Evolutionary conservation across 2,888 invertebrate genomes (phyloP).

Genomic region (Desoria tigrina): DNA sequence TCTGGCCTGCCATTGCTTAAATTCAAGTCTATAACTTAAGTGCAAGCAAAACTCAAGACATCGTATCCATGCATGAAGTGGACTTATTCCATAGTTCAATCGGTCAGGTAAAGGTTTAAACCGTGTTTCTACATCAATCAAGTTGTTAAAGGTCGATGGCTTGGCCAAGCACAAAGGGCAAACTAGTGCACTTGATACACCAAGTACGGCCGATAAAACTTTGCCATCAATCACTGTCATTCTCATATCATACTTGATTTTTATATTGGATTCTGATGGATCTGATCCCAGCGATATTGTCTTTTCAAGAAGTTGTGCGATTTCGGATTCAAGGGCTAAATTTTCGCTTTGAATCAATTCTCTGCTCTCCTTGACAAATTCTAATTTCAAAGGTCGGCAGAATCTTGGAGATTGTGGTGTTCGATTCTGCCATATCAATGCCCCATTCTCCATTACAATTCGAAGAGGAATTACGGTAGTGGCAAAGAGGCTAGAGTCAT

Average conservation of each 20-base stretch:
- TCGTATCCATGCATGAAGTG: conserved; percentile 11
- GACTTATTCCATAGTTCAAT: conserved; percentile 21
- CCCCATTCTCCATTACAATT: no score
- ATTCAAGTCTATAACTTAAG: conserved; percentile 19
- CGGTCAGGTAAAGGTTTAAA: no score
- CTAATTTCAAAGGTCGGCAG: background rate
- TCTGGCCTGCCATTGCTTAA: conserved; percentile 10
- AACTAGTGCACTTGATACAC: background rate
- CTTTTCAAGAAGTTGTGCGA: background rate
- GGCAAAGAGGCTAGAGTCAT: no score
- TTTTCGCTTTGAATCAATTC: background rate
- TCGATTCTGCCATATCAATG: background rate
- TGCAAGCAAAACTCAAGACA: conserved; percentile 25
- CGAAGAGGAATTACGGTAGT: no score
- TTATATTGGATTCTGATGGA: no score
- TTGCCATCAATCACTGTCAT: no score
- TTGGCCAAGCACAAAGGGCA: background rate
- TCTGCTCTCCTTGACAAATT: background rate
- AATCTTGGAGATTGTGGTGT: conserved; percentile 1
- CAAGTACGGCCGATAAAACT: background rate
- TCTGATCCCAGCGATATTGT: no score
- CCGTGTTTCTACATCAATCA: no score
- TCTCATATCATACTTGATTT: background rate
- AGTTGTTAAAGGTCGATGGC: background rate
- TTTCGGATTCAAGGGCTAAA: background rate